Percentiles rank a stretch among this genome's conserved stretches.
phyloP scores from a whole-genome alignment of 2,888 invertebrate species.

The Andrena praecox region DNA sequence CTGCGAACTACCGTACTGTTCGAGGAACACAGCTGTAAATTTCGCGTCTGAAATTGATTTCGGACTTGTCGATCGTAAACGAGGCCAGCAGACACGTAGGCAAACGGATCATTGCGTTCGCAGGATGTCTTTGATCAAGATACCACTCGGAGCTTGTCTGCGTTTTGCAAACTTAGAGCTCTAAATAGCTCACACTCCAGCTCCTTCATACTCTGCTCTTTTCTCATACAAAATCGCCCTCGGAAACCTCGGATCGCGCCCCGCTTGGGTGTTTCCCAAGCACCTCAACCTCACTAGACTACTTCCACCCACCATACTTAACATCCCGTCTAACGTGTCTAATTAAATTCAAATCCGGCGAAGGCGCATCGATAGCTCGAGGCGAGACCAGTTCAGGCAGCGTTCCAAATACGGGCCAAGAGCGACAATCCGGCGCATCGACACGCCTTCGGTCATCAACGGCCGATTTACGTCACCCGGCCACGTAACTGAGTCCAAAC shows the following conservation, averaged over 20 bases:
- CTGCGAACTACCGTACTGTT: conserved; percentile 46
- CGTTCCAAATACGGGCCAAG: conserved; percentile 25
- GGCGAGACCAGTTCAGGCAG: not conserved
- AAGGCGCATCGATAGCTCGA: not conserved
- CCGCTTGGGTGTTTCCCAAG: not conserved
- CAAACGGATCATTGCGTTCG: not conserved
- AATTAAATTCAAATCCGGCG: conserved; percentile 5
- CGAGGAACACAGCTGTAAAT: conserved; percentile 47
- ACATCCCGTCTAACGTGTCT: not conserved
- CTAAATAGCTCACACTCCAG: too few relatives aligned
- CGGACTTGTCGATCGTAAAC: conserved; percentile 10
- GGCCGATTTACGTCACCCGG: conserved; percentile 32
- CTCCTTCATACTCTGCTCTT: too few relatives aligned
- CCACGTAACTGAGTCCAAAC: conserved; percentile 13
- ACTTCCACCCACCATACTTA: not conserved
- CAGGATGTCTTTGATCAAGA: not conserved
- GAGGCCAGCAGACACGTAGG: not conserved
- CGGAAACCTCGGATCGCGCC: too few relatives aligned
- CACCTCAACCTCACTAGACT: not conserved
- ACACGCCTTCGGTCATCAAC: conserved; percentile 34
- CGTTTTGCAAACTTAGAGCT: not conserved
- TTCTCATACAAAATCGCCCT: too few relatives aligned
- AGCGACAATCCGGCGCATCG: conserved; percentile 4
- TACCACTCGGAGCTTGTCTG: not conserved
- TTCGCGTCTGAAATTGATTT: conserved; percentile 37